Conservation (phyloP, 2,113 vertebrate species). For the Coptodon bakossiorum region DNA sequence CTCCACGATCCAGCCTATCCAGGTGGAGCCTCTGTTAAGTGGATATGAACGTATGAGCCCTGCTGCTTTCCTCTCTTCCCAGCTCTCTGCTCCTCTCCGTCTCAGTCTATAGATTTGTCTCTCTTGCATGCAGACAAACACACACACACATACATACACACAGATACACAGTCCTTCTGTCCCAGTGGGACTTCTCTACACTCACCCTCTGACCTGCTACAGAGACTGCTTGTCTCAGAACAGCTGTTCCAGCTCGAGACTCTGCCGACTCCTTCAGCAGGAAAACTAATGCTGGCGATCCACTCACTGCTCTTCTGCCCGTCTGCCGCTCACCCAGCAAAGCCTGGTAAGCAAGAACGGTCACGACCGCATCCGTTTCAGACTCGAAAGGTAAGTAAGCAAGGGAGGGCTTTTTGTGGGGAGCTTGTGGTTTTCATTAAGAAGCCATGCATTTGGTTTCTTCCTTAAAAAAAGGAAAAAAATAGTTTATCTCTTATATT, state of each 20-base stretch:
- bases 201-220: conserved; percentile 23
- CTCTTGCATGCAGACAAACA: neutral
- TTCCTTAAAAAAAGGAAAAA: neutral
- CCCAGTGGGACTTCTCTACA: conserved; percentile 17
- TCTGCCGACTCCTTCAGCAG: conserved; percentile 13
- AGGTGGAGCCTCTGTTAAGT: conserved; percentile 9
- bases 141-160: neutral
- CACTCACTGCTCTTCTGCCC: neutral
- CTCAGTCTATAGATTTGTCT: neutral
- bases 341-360: neutral
- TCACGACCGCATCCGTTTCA: neutral
- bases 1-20: neutral
- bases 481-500: neutral
- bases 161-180: neutral
- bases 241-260: conserved; percentile 42
- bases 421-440: neutral
- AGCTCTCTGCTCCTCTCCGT: neutral
- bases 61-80: neutral
- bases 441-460: neutral
- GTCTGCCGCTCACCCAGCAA: neutral
- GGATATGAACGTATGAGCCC: conserved; percentile 8
- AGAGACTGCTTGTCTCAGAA: conserved; percentile 14
- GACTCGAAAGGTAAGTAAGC: neutral
- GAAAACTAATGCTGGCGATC: conserved; percentile 19
- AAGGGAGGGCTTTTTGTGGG: neutral